A percentile compares a stretch with the other conserved stretches of the same genome.
Evolutionary conservation across 2,113 vertebrate genomes (phyloP).

Genomic region (Apistogramma diplotaenia): DNA sequence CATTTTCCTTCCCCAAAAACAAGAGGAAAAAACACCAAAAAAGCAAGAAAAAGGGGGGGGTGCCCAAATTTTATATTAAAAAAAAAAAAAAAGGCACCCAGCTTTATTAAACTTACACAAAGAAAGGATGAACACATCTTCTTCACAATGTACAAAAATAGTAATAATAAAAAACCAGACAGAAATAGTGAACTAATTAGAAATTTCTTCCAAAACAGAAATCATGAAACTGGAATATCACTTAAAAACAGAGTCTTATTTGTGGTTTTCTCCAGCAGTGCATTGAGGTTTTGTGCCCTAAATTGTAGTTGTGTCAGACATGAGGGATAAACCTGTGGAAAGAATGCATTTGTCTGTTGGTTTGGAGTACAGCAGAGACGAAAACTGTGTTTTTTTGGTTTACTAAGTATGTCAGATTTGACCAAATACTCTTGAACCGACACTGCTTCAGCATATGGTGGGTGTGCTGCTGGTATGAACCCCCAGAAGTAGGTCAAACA

Average conservation of each 20-base stretch:
- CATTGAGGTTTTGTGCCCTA: conserved; percentile 26
- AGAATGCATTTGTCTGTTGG: conserved; percentile 41
- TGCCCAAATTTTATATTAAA: background rate
- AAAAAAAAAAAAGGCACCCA: background rate
- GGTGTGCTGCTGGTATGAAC: conserved; percentile 30
- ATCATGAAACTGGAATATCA: conserved; percentile 26
- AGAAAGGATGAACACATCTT: background rate
- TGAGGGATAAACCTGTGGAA: conserved; percentile 44
- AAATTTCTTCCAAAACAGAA: conserved; percentile 24
- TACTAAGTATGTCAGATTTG: conserved; percentile 9
- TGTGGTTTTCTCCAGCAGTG: conserved; percentile 31
- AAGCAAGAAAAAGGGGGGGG: no score
- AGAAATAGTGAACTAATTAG: conserved; percentile 2
- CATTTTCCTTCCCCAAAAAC: no score
- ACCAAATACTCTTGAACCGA: conserved; percentile 2
- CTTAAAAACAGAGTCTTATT: conserved; percentile 19
- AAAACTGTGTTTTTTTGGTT: conserved; percentile 2
- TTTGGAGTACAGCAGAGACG: background rate
- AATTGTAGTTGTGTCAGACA: conserved; percentile 42
- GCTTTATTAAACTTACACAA: conserved; percentile 18
- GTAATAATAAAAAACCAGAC: background rate
- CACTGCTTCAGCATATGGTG: conserved; percentile 31
- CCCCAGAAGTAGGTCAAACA: conserved; percentile 67
- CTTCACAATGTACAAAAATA: background rate
- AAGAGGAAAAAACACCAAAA: no score